Conservation (phyloP, 2,113 vertebrate species). For the Hydrolagus affinis region DNA sequence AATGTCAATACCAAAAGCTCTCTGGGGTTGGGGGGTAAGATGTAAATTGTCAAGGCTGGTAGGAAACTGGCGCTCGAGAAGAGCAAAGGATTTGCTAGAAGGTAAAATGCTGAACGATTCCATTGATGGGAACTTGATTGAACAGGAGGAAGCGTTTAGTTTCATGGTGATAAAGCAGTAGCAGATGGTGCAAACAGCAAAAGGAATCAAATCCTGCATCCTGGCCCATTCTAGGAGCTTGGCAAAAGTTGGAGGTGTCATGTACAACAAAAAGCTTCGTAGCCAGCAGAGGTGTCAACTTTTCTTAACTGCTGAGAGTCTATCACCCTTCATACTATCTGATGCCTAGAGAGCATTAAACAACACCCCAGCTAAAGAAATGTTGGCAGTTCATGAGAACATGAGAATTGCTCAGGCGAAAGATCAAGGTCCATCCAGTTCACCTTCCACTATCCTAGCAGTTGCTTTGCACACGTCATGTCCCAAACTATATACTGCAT, state of each 20-base stretch:
- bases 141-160: not conserved
- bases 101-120: not conserved
- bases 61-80: not conserved
- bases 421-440: too few relatives aligned
- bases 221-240: not conserved
- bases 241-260: not conserved
- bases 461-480: too few relatives aligned
- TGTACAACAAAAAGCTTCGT: not conserved
- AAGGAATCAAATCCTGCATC: not conserved
- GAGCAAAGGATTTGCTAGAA: not conserved
- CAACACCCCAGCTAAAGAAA: not conserved
- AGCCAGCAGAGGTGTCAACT: not conserved
- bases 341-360: not conserved
- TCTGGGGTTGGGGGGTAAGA: too few relatives aligned
- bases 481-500: too few relatives aligned
- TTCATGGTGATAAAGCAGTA: not conserved
- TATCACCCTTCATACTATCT: not conserved
- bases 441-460: too few relatives aligned
- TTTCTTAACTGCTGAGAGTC: not conserved
- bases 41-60: not conserved
- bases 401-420: too few relatives aligned
- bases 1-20: not conserved
- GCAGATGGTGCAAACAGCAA: too few relatives aligned
- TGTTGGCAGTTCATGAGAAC: not conserved
- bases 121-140: not conserved